Base-by-base conservation (phyloP, 2,797 vertebrate genomes). In the Avahi laniger region DNA sequence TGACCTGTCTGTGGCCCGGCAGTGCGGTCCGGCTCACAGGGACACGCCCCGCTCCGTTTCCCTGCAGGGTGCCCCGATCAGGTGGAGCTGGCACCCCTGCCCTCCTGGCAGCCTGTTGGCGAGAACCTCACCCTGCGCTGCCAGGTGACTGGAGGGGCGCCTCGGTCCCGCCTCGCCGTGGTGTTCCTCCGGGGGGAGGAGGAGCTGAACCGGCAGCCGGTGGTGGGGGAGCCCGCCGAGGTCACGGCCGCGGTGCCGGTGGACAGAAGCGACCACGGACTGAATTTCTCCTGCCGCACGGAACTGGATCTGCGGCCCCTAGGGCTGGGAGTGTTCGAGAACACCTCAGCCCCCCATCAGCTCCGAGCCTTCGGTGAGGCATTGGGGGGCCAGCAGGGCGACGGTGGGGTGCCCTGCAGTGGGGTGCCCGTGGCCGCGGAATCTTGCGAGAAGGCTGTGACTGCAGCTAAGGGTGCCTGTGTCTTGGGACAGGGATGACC, bases 281-380 rank as follows among this genome's bases (percentile, higher is more conserved):
- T 96, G 87, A 96, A 9, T 13, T 0, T 98, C 91, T 96, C 91
- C 1, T 98, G 98, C 83, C 80, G 24, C 4, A 26, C 85, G 0
- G 30, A 91, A 14, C 95, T 98, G 30, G 79, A 98, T 89, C 92
- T 98, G 41, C 26, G 1, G 0, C 8, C 94, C 2, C 11, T 9
- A 2, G 81, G 86, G 1, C 65, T 72, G 0, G n/a, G 2, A 4
- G 43, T 33, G 2, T n/a, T 97, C 22, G 13, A 35, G 54, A 35
- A 43, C 61, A 73, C 50, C 18, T 98, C 97, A 0, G 0, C 1
- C 2, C 52, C 61, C 1, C 17, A 26, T 81, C 7, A 9, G 13
- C 61, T 98, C 14, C 7, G 1, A 1, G 57, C 94, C 0, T 97
- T 95, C 0, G 97, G 98, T 98, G 91, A 98, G 97, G 22, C 50